phyloP scores from a whole-genome alignment of 2,797 vertebrate genomes.

The Syndactyla subalaris region DNA sequence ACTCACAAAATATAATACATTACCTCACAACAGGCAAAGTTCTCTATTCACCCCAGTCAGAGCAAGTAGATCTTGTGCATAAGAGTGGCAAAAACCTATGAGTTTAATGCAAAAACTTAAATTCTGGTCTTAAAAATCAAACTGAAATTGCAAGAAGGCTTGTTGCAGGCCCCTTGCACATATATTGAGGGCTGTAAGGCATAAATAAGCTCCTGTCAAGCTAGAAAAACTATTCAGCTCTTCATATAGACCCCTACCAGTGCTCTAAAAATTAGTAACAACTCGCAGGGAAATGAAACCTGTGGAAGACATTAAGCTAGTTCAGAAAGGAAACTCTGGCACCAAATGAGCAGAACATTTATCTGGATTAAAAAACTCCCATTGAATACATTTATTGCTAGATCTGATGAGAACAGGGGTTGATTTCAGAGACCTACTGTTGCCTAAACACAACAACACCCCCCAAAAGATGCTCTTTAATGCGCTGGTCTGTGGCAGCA shows the following conservation, averaged over 20 bases:
- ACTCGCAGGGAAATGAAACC: background rate
- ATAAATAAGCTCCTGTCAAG: background rate
- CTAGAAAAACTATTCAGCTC: background rate
- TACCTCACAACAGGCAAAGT: background rate
- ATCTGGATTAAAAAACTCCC: background rate
- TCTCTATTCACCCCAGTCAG: background rate
- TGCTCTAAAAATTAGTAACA: background rate
- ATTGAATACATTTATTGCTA: background rate
- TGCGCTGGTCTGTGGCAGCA: background rate
- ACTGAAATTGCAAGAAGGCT: background rate
- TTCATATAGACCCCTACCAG: background rate
- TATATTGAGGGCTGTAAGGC: background rate
- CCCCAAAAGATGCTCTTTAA: background rate
- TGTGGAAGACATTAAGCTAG: background rate
- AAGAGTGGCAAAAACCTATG: background rate
- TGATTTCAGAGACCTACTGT: background rate
- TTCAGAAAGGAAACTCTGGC: background rate
- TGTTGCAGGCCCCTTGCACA: background rate
- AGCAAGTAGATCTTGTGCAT: background rate
- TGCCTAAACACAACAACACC: background rate
- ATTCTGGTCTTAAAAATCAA: background rate
- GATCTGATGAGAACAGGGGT: background rate
- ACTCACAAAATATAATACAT: background rate
- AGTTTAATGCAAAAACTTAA: background rate
- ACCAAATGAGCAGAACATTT: background rate